Base-by-base conservation (phyloP, 1,140 invertebrate species). In the Pachyrhynchus sulphureomaculatus region DNA sequence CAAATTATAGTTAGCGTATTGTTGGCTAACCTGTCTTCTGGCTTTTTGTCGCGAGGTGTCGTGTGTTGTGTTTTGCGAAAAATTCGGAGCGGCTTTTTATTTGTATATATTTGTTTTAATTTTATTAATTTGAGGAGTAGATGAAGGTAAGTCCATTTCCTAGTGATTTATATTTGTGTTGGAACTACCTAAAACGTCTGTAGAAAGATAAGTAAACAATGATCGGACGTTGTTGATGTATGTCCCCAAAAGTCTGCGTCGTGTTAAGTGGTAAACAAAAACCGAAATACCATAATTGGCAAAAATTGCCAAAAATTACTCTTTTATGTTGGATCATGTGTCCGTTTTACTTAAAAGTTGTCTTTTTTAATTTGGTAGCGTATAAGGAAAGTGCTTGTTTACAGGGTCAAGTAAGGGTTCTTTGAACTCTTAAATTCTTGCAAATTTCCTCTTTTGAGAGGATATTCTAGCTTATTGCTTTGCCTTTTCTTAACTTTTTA, bases 101-200 rank as follows among this genome's bases (percentile, higher is more conserved):
- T 68, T 60, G 52, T 66, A 67, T 62, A 70, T 70, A 70, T 66
- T 62, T 53, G 9, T 57, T 51, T 55, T 70, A 64, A 65, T 59
- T 68, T 64, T 54, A 60, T 63, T 53, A 62, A 68, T 68, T 65
- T 58, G 49, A 65, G 66, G 62, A 70, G 68, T 72, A 72, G 70
- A 72, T 72, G 70, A 72, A 72, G 70, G 70, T 72, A 67, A 62
- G 56, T 36, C 2, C 2, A 1, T 33, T 41, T 36, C n/a, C 8
- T 8, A 51, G 8, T 26, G 34, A 32, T 13, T 51, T 12, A 5
- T n/a, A 9, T 13, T 26, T 13, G 18, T 6, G 12, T 9, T 24
- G 32, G 13, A 44, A 18, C 13, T 12, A 1, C 2, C 15, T 29
- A 60, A 17, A 32, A 42, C n/a, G 6, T 24, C 9, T 15, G 13